Evolutionary conservation across 2,113 vertebrate genomes (phyloP), one percentile per base, ranked within the genome.

Genomic region (Ochotona princeps): DNA sequence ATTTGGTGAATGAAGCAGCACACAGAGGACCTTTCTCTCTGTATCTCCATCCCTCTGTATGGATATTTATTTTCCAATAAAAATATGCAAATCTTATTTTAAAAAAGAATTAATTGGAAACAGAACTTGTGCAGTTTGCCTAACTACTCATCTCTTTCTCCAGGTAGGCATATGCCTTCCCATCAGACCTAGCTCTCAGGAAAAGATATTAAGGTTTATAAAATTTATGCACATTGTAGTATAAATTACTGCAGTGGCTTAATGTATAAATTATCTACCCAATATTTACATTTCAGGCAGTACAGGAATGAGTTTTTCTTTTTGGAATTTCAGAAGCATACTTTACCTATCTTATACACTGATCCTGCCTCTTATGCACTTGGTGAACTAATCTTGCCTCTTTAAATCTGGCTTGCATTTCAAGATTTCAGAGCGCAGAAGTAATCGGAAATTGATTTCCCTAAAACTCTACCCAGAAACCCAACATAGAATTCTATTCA

Each of bases 351-450:
- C 12, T 92, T 57, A 57, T 57, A 57, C 54, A 57, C 54, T 57
- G 17, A 57, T 57, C 12, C 14, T 57, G 54, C 18, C 54, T 57
- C 54, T 57, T 57, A 7, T 57, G 69, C 5, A 70, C 14, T 28
- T 70, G 63, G 18, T 65, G 18, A 67, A 26, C 10, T 61, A 10
- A 70, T 30, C 51, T 14, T 32, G 8, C 18, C 30, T 74, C 72
- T 94, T 54, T 61, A 60, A 70, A 70, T 67, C 28, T 87, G 70
- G 89, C 54, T 60, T 72, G 8, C 3, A 65, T 79, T 87, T 91
- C 30, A 23, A 90, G 21, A 14, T 14, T 66, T 79, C 84, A 65
- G n/a, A 72, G 23, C 26, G 47, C 10, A 82, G 25, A 92, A 72
- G 30, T 66, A 72, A 72, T n/a, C 60, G 25, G 72, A 10, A 91